Percentiles rank a stretch among this genome's conserved stretches.
Conservation (phyloP, 2,888 invertebrate species). For the Folsomia candida region DNA sequence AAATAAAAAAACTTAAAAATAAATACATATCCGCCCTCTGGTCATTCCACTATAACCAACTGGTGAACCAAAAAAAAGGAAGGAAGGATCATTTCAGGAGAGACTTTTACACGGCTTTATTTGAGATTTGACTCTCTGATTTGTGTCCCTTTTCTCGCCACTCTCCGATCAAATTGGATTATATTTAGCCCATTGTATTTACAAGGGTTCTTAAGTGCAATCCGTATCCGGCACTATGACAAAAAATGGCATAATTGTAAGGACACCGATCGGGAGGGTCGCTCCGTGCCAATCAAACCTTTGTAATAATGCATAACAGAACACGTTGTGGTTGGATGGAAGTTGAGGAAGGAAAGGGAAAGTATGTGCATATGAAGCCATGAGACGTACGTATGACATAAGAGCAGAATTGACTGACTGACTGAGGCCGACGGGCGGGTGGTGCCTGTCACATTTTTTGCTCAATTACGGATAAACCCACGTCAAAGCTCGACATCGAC, state of each 20-base stretch:
- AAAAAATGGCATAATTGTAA: no score
- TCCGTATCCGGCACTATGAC: not conserved
- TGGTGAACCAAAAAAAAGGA: not conserved
- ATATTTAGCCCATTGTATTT: not conserved
- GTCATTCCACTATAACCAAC: no score
- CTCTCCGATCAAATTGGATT: conserved; percentile 2
- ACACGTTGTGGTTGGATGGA: no score
- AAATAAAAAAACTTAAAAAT: no score
- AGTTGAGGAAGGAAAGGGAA: no score
- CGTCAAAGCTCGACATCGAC: conserved; percentile 10
- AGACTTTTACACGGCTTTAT: not conserved
- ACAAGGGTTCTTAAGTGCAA: conserved; percentile 6
- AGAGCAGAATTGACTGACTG: not conserved
- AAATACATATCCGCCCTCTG: no score
- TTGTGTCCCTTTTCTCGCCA: not conserved
- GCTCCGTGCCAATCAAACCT: not conserved
- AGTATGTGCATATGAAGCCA: no score
- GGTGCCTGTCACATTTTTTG: not conserved
- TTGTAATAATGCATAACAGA: not conserved
- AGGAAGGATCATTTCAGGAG: not conserved
- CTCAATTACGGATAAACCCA: conserved; percentile 14
- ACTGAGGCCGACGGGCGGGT: not conserved
- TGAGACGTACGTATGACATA: not conserved
- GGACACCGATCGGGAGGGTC: not conserved
- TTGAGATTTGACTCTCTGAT: not conserved